A percentile compares a stretch with the other conserved stretches of the same genome.
Evolutionary conservation across 2,113 vertebrate species (phyloP).

Genomic region (Hippoglossus stenolepis): DNA sequence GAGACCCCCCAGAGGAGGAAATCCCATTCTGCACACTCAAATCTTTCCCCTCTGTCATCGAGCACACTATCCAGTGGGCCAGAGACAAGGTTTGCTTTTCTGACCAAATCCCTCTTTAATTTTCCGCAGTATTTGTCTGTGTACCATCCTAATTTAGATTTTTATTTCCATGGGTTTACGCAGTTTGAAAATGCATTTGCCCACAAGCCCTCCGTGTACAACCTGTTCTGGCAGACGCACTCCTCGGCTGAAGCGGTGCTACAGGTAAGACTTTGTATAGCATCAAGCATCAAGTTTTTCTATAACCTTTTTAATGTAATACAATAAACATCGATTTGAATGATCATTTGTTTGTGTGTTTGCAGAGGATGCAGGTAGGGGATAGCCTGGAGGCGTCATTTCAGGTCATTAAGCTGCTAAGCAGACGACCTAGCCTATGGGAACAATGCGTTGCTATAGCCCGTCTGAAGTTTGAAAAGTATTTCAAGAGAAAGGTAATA

Average conservation of each 20-base stretch:
- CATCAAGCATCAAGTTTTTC: neutral
- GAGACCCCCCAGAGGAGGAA: constrained; percentile 98
- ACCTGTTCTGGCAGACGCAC: constrained; percentile 96
- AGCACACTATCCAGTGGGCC: constrained; percentile 99
- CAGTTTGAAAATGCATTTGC: constrained; percentile 97
- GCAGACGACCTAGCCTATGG: constrained; percentile 91
- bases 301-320: neutral
- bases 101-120: neutral
- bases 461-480: constrained; percentile 98
- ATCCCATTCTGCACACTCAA: constrained; percentile 99
- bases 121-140: neutral
- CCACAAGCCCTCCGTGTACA: constrained; percentile 95
- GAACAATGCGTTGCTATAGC: constrained; percentile 90
- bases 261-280: constrained; percentile 81
- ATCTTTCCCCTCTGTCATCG: constrained; percentile 96
- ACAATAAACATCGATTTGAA: neutral
- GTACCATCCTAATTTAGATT: neutral
- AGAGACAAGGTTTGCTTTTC: constrained; percentile 90
- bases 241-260: constrained; percentile 88
- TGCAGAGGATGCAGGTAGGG: constrained; percentile 91
- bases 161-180: constrained; percentile 11
- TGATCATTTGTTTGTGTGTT: constrained; percentile 19
- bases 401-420: constrained; percentile 95
- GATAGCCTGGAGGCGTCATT: constrained; percentile 96
- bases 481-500: constrained; percentile 96